These are phyloP conservation scores for Trichomycterus rosablanca DNA, from an alignment of 2,113 vertebrate genomes.

Conservation along the genomic window DNA sequence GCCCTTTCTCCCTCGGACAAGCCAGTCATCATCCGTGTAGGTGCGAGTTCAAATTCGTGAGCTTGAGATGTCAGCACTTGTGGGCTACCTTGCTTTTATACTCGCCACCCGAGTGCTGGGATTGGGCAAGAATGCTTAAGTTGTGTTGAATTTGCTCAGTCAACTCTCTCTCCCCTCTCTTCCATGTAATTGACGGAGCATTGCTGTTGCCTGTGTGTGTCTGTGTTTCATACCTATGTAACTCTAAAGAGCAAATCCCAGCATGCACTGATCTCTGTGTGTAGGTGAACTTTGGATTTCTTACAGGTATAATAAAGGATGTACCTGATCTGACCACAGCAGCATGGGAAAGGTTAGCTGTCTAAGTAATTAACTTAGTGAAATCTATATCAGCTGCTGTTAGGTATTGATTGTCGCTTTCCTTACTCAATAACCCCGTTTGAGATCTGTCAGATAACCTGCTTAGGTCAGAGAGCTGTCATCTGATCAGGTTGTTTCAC, in stretches of 20 bases:
- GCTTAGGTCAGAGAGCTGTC: too few relatives aligned
- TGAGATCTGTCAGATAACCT: too few relatives aligned
- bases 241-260: slow-evolving; percentile 1
- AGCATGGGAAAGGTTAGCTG: slow-evolving; percentile 32
- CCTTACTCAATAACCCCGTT: slow-evolving; percentile 11
- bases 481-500: too few relatives aligned
- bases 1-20: too few relatives aligned
- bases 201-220: neutral
- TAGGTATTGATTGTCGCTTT: slow-evolving; percentile 2
- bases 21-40: too few relatives aligned
- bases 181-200: neutral
- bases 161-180: neutral
- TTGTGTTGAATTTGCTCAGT: slow-evolving; percentile 19
- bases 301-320: slow-evolving; percentile 32
- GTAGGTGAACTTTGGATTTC: slow-evolving; percentile 7
- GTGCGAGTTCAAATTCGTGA: too few relatives aligned
- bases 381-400: slow-evolving; percentile 27
- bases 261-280: slow-evolving; percentile 31
- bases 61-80: too few relatives aligned
- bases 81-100: too few relatives aligned
- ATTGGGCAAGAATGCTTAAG: slow-evolving; percentile 12
- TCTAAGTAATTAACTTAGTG: slow-evolving; percentile 38
- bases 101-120: too few relatives aligned
- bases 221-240: neutral
- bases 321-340: slow-evolving; percentile 15